Base-by-base conservation (phyloP, 2,113 vertebrate species). In the Piaya cayana region DNA sequence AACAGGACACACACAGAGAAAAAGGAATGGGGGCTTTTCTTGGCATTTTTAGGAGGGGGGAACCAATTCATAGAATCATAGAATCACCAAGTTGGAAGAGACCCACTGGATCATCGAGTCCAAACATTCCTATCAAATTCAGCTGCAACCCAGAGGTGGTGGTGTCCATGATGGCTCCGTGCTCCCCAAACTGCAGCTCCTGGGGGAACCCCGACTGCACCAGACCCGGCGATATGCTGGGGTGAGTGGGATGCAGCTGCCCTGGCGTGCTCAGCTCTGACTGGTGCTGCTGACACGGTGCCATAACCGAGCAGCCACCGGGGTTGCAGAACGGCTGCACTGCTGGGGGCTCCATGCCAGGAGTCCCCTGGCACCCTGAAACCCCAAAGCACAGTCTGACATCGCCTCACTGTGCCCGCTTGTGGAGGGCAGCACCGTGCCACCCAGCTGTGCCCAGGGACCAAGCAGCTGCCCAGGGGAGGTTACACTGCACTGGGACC, bases 381-480 rank as follows among this genome's bases (percentile, higher is more conserved):
- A 49, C 4, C 56, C 80, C 62, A 30, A 8, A 58, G 56, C 20
- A 30, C 0, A 2, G 21, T 17, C 52, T 29, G 9, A 23, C 25
- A 15, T 7, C 86, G 32, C 56, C 36, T 67, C 13, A 21, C 52
- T 22, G 0, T 1, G 27, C 4, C 19, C 45, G 9, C 0, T 2
- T 2, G 1, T 0, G 16, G 25, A 29, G 20, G 26, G n/a, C 30
- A 10, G 9, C 13, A 60, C 25, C 0, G 0, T 0, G 3, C 30
- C 55, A n/a, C 81, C 9, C 0, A 0, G 82, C 75, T 29, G 47
- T 58, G 80, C 42, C 71, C 47, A 14, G 23, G 19, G 27, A 49
- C 60, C 42, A 15, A 65, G 55, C 49, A 62, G 63, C 43, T 5
- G 1, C 45, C 22, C 25, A 4, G 32, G 14, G 7, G 65, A 79